Base-by-base conservation (phyloP, 2,797 vertebrate genomes). In the Pelobates cultripes region DNA sequence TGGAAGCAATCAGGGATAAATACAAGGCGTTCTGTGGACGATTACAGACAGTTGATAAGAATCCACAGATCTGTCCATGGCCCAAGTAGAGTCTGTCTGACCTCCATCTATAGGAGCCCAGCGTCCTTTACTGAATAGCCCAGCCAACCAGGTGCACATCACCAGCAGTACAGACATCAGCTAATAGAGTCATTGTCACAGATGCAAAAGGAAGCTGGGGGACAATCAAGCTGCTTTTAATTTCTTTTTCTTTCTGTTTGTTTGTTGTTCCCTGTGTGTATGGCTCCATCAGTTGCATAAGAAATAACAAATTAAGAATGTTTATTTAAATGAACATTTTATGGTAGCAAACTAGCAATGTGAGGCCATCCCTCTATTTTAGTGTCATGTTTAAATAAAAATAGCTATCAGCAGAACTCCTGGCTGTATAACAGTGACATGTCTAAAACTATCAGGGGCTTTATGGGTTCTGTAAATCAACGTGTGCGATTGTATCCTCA, bases 221-320 rank as follows among this genome's bases (percentile, higher is more conserved):
- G 80, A 82, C 60, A 82, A 82, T 72, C 55, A 71, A 60, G 68
- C 57, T 40, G 74, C 63, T 69, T 63, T 51, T 63, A 68, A 66
- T 81, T 45, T 10, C 43, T 81, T 76, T 60, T 63, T 44, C 61
- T 28, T 53, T 44, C 61, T 71, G 68, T 66, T 70, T 75, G 79
- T 69, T 75, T 81, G 73, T 61, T 70, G 40, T 81, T 51, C 55
- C 73, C 15, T 61, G n/a, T 77, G 68, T 63, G 17, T 77, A 72
- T 76, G 66, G 47, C 68, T 41, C 68, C 9, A 40, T 63, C 45
- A 40, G 28, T 71, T 77, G 61, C 45, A 72, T 63, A 60, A 69
- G 0, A 15, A 40, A 75, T 67, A 43, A 75, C 60, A 81, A 70
- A 75, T 75, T 70, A 60, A 69, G 51, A 43, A 5, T 40, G 66